Evolutionary conservation across 2,797 vertebrate species (phyloP), one percentile per base, ranked within the genome.

Genomic region (Pseudochirops cupreus): DNA sequence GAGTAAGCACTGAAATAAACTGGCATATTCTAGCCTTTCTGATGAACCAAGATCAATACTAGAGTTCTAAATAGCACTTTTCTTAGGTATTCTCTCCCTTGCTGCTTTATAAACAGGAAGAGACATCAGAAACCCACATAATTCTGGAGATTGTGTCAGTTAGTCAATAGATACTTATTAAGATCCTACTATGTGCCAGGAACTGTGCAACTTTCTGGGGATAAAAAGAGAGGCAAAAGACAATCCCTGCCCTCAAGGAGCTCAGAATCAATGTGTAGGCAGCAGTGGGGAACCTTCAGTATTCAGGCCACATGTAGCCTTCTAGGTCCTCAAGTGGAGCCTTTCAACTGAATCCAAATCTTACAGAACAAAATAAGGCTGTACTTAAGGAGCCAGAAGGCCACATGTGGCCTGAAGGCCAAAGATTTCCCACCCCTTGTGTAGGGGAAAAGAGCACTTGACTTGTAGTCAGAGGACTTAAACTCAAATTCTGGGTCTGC

Each of bases 1-100:
- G 95, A 74, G 92, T 82, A 95, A 95, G 57, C 56, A 95, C 31
- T 33, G 92, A 82, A 74, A 26, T 59, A 31, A 92, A 58, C 53
- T 29, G 56, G 92, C 96, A 90, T 5, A 26, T 24, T 92, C 90
- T 95, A 97, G 28, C 50, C 94, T 90, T 97, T 95, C 67, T 92
- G 92, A 92, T 82, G 62, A 93, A 91, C 0, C 0, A 90, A 67
- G 92, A 95, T 96, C 94, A 56, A 97, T 82, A 94, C 0, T 3
- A 92, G 58, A 93, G 33, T 28, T 55, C 91, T 90, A 57, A 94
- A 95, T 59, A 58, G 29, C 92, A 62, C 93, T 96, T 95, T 93
- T 91, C 53, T 26, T 92, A 58, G n/a, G 87, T 58, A 74, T 94
- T 57, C 87, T 94, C 31, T 9, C 92, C 50, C 24, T 2, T 12